These are phyloP conservation scores for Poliocrania exsul DNA, from an alignment of 2,797 vertebrate genomes.

Conservation along the genomic window DNA sequence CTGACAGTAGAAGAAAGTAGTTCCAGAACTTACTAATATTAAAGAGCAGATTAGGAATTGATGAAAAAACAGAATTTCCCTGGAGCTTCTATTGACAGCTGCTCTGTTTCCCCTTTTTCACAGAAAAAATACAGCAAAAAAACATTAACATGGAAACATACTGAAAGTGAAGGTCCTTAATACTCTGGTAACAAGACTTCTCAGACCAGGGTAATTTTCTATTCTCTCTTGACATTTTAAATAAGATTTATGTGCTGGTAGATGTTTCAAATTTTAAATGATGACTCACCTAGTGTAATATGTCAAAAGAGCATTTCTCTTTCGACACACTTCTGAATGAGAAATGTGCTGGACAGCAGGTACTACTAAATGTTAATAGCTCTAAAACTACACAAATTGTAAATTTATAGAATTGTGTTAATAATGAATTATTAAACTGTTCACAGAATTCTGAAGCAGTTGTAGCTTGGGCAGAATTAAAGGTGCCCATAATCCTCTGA, in stretches of 20 bases:
- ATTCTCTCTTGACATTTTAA: conserved; percentile 70
- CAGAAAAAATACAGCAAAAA: conserved; percentile 4
- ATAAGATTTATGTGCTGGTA: conserved; percentile 70
- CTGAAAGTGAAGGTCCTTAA: conserved; percentile 35
- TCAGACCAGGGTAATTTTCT: conserved; percentile 56
- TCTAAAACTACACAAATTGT: conserved; percentile 73
- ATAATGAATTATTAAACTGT: conserved; percentile 65
- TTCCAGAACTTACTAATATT: not conserved
- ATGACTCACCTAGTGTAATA: conserved; percentile 65
- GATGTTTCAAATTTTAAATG: conserved; percentile 71
- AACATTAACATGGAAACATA: not conserved
- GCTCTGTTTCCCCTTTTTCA: not conserved
- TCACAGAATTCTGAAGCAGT: not conserved
- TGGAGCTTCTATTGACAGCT: not conserved
- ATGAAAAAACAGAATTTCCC: not conserved
- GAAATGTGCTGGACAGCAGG: conserved; percentile 68
- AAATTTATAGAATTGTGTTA: conserved; percentile 74
- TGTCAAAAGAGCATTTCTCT: conserved; percentile 69
- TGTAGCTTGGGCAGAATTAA: conserved; percentile 1
- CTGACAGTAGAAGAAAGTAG: not conserved
- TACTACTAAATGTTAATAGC: conserved; percentile 76
- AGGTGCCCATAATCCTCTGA: not conserved
- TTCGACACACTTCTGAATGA: conserved; percentile 69
- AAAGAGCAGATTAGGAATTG: not conserved
- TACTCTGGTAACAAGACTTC: conserved; percentile 54